Base-by-base conservation (phyloP, 1,140 invertebrate species). In the Reticulitermes speratus region DNA sequence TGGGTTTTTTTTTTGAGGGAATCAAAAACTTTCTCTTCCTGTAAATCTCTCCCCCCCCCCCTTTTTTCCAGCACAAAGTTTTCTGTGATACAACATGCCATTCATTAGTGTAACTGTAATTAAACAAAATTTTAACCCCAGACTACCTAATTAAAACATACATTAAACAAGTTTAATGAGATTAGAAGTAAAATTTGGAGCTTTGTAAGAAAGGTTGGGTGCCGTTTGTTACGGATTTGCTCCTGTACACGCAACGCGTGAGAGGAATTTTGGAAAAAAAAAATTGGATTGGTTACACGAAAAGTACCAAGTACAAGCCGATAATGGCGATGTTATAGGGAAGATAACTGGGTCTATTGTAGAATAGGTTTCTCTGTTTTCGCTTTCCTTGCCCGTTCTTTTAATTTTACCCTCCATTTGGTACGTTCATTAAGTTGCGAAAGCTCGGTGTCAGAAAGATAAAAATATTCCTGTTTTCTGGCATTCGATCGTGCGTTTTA, bases 101-200 rank as follows among this genome's bases (percentile, higher is more conserved):
- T 84, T 84, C 84, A 84, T 84, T 84, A 84, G 59, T 65, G 48
- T n/a, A 84, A 52, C 84, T 84, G 84, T 84, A 84, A 84, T 84
- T 55, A 84, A 84, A 75, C 25, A 75, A 84, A 84, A 55, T 84
- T 55, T 55, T 32, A 59, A 45, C 44, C n/a, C 6, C 30, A 84
- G 48, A 59, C 14, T 84, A 84, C 3, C 84, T 84, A 84, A 55
- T 84, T 84, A 84, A 84, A 84, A 84, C 84, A n/a, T 84, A 45
- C 48, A 84, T 55, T 84, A 84, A 84, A 84, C 84, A 84, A 84
- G 3, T 55, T 55, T 84, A 84, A 84, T 55, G 6, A 84, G 84
- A 84, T 55, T 84, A 23, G 30, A 30, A 55, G 2, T 55, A 12
- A 16, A 55, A 55, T 55, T 16, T 55, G 14, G 19, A 16, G 52